phyloP scores from a whole-genome alignment of 2,888 invertebrate species.

The Aplocera efformata region DNA sequence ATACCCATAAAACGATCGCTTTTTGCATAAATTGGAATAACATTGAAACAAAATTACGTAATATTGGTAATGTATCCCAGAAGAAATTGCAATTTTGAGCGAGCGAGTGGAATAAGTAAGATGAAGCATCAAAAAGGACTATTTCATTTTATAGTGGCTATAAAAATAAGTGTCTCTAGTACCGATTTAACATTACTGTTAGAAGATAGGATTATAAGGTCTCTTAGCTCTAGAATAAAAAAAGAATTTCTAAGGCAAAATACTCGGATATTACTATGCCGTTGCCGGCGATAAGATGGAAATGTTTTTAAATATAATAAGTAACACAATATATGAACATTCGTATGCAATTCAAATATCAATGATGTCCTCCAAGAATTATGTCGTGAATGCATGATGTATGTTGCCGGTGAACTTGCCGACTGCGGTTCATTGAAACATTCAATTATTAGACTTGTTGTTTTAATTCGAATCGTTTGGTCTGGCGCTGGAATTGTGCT shows the following conservation, averaged over 20 bases:
- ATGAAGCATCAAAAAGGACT: conserved; percentile 47
- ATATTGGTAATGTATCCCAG: conserved; percentile 26
- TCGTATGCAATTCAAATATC: conserved; percentile 26
- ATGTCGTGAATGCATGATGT: conserved; percentile 45
- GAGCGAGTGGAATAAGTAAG: conserved; percentile 38
- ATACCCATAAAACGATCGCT: conserved; percentile 9
- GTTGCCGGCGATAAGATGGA: background rate
- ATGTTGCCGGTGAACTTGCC: conserved; percentile 47
- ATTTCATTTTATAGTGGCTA: conserved; percentile 48
- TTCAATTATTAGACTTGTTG: conserved; percentile 49
- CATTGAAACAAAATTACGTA: conserved; percentile 20
- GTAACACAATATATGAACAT: conserved; percentile 1
- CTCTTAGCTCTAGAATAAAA: background rate
- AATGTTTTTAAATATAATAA: background rate
- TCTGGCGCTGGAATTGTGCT: conserved; percentile 23
- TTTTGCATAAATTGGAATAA: conserved; percentile 14
- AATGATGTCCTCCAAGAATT: conserved; percentile 30
- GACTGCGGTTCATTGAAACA: conserved; percentile 47
- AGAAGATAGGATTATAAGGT: conserved; percentile 31
- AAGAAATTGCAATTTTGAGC: conserved; percentile 39
- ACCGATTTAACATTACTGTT: conserved; percentile 24
- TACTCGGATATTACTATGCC: background rate
- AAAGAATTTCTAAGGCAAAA: background rate
- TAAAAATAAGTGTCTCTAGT: conserved; percentile 44
- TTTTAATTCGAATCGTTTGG: conserved; percentile 28